A percentile compares a stretch with the other conserved stretches of the same genome.
phyloP scores from a whole-genome alignment of 2,797 vertebrate genomes.

The Naso thynnoides region DNA sequence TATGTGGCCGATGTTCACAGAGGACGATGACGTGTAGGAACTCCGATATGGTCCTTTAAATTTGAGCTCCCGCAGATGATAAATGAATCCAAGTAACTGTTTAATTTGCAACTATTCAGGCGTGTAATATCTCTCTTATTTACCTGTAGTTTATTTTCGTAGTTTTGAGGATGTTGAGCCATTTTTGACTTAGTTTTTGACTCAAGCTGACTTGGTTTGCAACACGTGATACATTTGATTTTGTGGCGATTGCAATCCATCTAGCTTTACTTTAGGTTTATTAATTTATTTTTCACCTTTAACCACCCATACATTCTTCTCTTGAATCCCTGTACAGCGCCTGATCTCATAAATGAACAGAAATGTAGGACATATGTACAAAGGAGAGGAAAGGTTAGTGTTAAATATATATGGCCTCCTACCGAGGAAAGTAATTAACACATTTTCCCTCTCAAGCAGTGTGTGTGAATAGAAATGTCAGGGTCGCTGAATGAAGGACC shows the following conservation, averaged over 20 bases:
- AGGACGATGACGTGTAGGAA: too few species aligned
- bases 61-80: not conserved
- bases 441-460: conserved; percentile 27
- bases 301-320: not conserved
- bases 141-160: not conserved
- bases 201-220: too few species aligned
- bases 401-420: conserved; percentile 31
- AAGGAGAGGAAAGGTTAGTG: conserved; percentile 4
- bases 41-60: too few species aligned
- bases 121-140: not conserved
- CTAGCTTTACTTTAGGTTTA: not conserved
- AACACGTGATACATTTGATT: too few species aligned
- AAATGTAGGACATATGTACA: not conserved
- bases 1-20: too few species aligned
- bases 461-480: conserved; percentile 21
- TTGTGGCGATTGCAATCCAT: not conserved
- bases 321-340: not conserved
- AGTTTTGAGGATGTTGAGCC: not conserved
- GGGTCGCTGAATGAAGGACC: conserved; percentile 31
- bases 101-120: not conserved
- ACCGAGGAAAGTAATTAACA: conserved; percentile 62
- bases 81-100: not conserved
- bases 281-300: not conserved
- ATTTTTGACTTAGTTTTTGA: not conserved
- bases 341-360: not conserved